A percentile compares a stretch with the other conserved stretches of the same genome.
Conservation (phyloP, 2,113 vertebrate genomes). For the Platichthys stellatus region DNA sequence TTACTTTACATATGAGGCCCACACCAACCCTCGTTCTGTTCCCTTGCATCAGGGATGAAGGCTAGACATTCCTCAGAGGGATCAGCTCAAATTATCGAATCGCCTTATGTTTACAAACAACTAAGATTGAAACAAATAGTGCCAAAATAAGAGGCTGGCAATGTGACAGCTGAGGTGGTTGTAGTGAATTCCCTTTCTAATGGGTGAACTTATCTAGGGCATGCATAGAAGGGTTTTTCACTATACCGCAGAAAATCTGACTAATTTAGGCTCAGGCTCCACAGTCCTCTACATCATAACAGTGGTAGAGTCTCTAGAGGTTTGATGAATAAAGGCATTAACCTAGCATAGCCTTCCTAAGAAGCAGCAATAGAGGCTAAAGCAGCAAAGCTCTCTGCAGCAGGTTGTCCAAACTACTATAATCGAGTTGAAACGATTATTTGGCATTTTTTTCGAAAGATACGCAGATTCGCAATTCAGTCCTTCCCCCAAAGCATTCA, state of each 20-base stretch:
- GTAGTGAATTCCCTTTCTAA: background rate
- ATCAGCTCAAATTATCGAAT: background rate
- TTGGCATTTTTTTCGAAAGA: too few species aligned
- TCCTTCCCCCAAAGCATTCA: too few species aligned
- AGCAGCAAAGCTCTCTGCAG: constrained; percentile 12
- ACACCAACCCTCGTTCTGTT: too few species aligned
- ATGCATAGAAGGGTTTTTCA: constrained; percentile 25
- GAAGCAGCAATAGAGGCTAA: constrained; percentile 27
- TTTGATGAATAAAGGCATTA: constrained; percentile 58
- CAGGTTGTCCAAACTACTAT: constrained; percentile 1
- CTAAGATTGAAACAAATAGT: too few species aligned
- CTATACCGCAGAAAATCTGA: constrained; percentile 32
- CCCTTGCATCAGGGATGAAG: background rate
- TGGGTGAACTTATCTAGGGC: constrained; percentile 22
- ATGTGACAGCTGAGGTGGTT: too few species aligned
- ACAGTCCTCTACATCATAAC: constrained; percentile 51
- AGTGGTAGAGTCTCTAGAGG: constrained; percentile 40
- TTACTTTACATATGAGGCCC: too few species aligned
- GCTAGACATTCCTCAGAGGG: background rate
- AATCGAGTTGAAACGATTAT: too few species aligned
- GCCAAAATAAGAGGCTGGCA: too few species aligned
- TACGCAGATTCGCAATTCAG: too few species aligned
- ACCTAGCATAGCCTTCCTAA: constrained; percentile 35
- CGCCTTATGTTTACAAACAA: background rate
- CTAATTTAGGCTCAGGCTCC: constrained; percentile 55